These are phyloP conservation scores for Drosophila aldrichi DNA, from an alignment of 2,888 invertebrate genomes.

Conservation along the genomic window DNA sequence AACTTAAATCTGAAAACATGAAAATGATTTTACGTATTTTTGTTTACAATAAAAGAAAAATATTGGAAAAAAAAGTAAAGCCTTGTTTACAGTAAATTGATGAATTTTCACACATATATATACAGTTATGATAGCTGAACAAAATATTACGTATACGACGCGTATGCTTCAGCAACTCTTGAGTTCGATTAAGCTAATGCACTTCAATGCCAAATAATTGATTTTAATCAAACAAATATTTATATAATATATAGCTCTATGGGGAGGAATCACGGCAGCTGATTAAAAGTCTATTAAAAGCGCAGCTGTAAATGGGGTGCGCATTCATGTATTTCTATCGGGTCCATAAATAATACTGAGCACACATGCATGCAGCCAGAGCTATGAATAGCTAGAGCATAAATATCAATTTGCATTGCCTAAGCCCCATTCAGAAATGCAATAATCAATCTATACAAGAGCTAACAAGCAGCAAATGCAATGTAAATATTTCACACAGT, in stretches of 20 bases:
- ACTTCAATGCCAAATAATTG: neutral
- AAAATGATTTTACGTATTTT: slow-evolving; percentile 38
- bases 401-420: slow-evolving; percentile 16
- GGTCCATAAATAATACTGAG: slow-evolving; percentile 32
- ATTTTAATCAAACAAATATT: neutral
- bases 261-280: neutral
- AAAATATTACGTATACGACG: neutral
- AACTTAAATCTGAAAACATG: slow-evolving; percentile 15
- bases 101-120: neutral
- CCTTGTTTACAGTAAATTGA: slow-evolving; percentile 1
- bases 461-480: slow-evolving; percentile 14
- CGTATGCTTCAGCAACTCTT: neutral
- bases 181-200: neutral
- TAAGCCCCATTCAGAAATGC: slow-evolving; percentile 1
- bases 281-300: slow-evolving; percentile 7
- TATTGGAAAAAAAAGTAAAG: neutral
- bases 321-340: neutral
- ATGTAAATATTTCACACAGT: slow-evolving; percentile 11
- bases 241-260: neutral
- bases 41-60: neutral
- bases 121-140: neutral
- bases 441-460: slow-evolving; percentile 12
- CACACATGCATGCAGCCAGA: neutral
- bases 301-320: neutral
- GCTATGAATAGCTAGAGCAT: slow-evolving; percentile 12